Conservation (phyloP, 2,888 invertebrate genomes). For the Ceramica pisi region DNA sequence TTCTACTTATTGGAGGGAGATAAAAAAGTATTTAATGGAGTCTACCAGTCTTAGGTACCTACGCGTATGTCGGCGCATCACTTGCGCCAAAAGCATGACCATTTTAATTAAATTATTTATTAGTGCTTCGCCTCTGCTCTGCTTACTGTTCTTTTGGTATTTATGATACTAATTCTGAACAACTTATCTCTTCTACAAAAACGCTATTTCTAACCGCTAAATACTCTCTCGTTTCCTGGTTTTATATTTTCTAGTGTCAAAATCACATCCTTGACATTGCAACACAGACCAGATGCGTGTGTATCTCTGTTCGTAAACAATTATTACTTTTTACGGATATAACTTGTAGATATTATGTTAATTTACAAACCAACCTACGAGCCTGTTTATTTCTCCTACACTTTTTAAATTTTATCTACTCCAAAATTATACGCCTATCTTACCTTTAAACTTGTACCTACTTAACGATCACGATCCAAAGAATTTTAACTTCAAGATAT, state of each 20-base stretch:
- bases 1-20: constrained; percentile 60
- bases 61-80: constrained; percentile 28
- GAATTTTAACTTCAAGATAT: constrained; percentile 11
- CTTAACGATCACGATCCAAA: constrained; percentile 23
- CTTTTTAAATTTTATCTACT: neutral
- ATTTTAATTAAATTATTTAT: constrained; percentile 9
- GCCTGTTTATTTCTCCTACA: constrained; percentile 7
- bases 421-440: neutral
- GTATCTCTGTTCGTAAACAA: neutral
- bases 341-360: neutral
- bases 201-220: constrained; percentile 17
- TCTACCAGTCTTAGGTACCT: constrained; percentile 72
- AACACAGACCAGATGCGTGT: constrained; percentile 16
- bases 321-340: constrained; percentile 1
- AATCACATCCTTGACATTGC: neutral
- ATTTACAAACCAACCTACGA: neutral
- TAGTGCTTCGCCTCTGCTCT: constrained; percentile 32
- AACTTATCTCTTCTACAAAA: neutral
- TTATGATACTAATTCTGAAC: constrained; percentile 5
- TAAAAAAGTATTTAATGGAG: constrained; percentile 67
- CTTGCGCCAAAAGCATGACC: constrained; percentile 39
- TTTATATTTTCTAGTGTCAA: constrained; percentile 9
- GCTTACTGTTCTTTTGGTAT: constrained; percentile 30
- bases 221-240: neutral
- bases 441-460: neutral